Evolutionary conservation across 2,797 vertebrate species (phyloP), one percentile per base, ranked within the genome.

Genomic region (Pseudochromis fuscus): DNA sequence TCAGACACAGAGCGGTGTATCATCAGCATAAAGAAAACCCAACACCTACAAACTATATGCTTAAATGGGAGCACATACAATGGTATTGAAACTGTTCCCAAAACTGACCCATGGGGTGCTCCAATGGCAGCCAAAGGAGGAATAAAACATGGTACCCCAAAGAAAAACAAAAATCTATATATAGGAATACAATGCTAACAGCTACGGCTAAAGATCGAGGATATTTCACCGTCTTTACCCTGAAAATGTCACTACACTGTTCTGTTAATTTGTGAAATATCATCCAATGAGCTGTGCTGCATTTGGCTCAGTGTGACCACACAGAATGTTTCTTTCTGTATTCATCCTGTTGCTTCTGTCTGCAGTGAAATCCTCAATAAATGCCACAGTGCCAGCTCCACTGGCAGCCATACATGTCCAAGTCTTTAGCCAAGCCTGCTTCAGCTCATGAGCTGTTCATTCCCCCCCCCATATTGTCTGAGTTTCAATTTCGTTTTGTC

Each of bases 291-390:
- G n/a, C n/a, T n/a, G n/a, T n/a, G n/a, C n/a, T n/a, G n/a, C n/a
- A n/a, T n/a, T n/a, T n/a, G n/a, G n/a, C n/a, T n/a, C n/a, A n/a
- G n/a, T n/a, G n/a, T n/a, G n/a, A n/a, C n/a, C n/a, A n/a, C n/a
- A n/a, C n/a, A n/a, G n/a, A n/a, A n/a, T n/a, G n/a, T 15, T 37
- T 5, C 16, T n/a, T n/a, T 40, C 16, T 55, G 25, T 30, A 16
- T 50, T 50, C 4, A 9, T 65, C 27, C 48, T 52, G 52, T 31
- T 33, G 40, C 38, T 38, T 63, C 55, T 3, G 6, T 52, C 59
- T 45, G 19, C n/a, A 37, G 37, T 45, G 10, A 28, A 69, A 19
- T 57, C 52, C 31, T 62, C 59, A 40, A 45, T 51, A 52, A 69
- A 45, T 4, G 40, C 21, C 27, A 23, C 13, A 18, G n/a, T 58